Percentiles rank a stretch among this genome's conserved stretches.
Conservation (phyloP, 2,113 vertebrate genomes). For the Dermatemys mawii region DNA sequence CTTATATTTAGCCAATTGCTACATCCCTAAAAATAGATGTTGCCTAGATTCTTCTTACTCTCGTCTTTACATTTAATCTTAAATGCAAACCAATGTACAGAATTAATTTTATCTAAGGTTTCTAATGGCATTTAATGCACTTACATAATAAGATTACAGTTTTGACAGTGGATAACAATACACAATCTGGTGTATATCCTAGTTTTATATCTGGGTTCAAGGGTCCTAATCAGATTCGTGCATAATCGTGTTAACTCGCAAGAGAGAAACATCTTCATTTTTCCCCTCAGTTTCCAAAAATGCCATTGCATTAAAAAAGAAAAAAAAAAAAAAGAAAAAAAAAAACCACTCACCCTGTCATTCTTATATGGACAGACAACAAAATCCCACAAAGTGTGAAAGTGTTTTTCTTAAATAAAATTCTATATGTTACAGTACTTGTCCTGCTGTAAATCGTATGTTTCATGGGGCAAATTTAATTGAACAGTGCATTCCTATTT, state of each 20-base stretch:
- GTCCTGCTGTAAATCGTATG: not conserved
- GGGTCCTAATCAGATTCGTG: not conserved
- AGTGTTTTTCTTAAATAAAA: not conserved
- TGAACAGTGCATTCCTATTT: not conserved
- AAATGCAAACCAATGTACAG: not conserved
- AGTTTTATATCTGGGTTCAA: not conserved
- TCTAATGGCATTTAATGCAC: slow-evolving; percentile 5
- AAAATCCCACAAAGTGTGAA: slow-evolving; percentile 9
- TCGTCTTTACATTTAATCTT: not conserved
- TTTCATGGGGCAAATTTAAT: not conserved
- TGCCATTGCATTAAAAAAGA: not conserved
- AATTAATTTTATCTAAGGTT: not conserved
- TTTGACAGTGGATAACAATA: not conserved
- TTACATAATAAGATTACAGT: not conserved
- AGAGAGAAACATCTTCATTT: not conserved
- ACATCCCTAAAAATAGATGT: not conserved
- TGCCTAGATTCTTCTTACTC: not conserved
- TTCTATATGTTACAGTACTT: not conserved
- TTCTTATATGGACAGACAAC: not conserved
- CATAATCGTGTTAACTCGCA: not conserved
- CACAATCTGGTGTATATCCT: not conserved
- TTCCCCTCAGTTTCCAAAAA: not conserved
- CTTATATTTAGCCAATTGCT: not conserved
- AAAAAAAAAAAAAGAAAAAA: no score
- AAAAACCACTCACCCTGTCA: no score